These are phyloP conservation scores for Xanthostigma xanthostigma DNA, from an alignment of 2,888 invertebrate genomes.

Conservation along the genomic window DNA sequence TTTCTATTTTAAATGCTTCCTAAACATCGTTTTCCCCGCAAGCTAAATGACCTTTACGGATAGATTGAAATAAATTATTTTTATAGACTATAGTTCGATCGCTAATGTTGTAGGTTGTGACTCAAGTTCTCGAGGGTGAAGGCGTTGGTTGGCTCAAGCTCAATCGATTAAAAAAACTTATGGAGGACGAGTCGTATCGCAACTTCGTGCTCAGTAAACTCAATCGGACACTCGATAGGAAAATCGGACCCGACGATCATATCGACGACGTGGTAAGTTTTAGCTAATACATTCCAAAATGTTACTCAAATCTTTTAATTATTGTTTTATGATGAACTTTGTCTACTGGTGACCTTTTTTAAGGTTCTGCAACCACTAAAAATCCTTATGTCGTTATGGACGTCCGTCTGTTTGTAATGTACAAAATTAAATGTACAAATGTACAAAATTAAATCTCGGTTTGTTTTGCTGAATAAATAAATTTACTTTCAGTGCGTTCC, in stretches of 20 bases:
- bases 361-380: too few species aligned
- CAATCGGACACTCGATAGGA: constrained; percentile 83
- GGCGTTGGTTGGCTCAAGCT: constrained; percentile 95
- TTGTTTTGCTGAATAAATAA: too few species aligned
- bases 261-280: constrained; percentile 88
- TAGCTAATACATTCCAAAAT: background rate
- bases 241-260: constrained; percentile 89
- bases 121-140: constrained; percentile 76
- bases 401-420: background rate
- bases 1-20: too few species aligned
- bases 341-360: too few species aligned
- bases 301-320: too few species aligned
- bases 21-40: too few species aligned
- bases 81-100: background rate
- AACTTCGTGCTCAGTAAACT: constrained; percentile 90
- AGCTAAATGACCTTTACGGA: too few species aligned
- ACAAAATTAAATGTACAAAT: too few species aligned
- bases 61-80: too few species aligned
- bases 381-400: too few species aligned
- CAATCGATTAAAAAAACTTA: constrained; percentile 80
- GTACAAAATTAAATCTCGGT: too few species aligned
- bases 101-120: constrained; percentile 42
- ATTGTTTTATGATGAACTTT: too few species aligned
- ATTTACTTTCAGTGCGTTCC: constrained; percentile 54
- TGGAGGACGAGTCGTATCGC: constrained; percentile 98